These are phyloP conservation scores for Digitonthophagus gazella DNA, from an alignment of 2,888 invertebrate genomes.

Conservation along the genomic window DNA sequence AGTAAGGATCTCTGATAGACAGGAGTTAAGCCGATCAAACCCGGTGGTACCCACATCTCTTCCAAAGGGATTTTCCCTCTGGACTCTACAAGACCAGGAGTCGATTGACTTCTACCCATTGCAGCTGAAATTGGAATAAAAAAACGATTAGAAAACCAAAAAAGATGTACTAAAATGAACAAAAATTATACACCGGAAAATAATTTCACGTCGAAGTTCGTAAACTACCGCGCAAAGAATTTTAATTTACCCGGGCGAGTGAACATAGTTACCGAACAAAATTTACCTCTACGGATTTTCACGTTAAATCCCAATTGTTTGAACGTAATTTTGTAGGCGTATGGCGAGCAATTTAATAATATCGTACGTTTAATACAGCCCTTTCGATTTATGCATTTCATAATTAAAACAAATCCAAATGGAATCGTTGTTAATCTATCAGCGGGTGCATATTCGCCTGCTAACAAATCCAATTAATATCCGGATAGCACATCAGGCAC, in stretches of 20 bases:
- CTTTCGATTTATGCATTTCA: neutral
- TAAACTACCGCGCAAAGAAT: too few relatives aligned
- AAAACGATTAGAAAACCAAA: too few relatives aligned
- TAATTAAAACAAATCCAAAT: neutral
- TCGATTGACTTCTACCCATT: constrained; percentile 93
- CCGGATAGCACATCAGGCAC: neutral
- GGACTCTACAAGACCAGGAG: constrained; percentile 93
- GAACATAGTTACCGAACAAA: too few relatives aligned
- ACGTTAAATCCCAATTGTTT: neutral
- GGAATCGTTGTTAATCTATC: neutral
- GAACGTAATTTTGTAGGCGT: neutral
- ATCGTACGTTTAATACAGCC: neutral
- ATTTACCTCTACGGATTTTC: neutral
- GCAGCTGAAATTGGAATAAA: constrained; percentile 67
- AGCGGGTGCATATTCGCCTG: neutral
- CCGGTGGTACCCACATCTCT: constrained; percentile 74
- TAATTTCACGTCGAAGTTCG: too few relatives aligned
- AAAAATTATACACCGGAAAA: too few relatives aligned
- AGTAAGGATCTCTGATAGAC: constrained; percentile 46
- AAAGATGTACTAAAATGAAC: too few relatives aligned
- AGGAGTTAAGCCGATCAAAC: constrained; percentile 43
- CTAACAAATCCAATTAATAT: neutral
- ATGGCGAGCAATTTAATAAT: neutral
- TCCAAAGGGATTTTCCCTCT: constrained; percentile 85
- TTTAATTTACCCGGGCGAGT: too few relatives aligned